phyloP scores from a whole-genome alignment of 2,888 invertebrate genomes.

The Lasiommata megera region DNA sequence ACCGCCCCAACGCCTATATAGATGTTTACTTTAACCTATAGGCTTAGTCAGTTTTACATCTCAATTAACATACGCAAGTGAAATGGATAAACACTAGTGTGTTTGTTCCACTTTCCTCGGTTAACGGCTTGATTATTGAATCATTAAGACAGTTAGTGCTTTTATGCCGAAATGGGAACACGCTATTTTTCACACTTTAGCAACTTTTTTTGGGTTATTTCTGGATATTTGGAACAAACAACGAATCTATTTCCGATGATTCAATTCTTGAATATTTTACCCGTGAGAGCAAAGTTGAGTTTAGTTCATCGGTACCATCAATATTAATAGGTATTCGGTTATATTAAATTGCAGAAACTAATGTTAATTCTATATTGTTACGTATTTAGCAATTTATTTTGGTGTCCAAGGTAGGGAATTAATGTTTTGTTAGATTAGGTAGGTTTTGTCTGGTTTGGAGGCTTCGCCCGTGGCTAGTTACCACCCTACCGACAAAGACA shows the following conservation, averaged over 20 bases:
- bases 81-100: constrained; percentile 30
- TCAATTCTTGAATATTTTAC: neutral
- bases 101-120: constrained; percentile 35
- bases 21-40: neutral
- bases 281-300: no score
- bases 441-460: no score
- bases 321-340: no score
- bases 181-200: constrained; percentile 18
- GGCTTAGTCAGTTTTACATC: constrained; percentile 20
- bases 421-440: no score
- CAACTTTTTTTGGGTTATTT: constrained; percentile 1
- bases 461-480: no score
- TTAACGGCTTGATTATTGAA: constrained; percentile 43
- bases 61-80: constrained; percentile 30
- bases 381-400: no score
- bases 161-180: constrained; percentile 14
- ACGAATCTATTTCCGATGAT: neutral
- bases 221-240: neutral
- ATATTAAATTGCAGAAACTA: no score
- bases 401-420: no score
- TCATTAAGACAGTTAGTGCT: constrained; percentile 41
- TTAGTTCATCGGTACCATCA: no score
- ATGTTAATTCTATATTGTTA: no score
- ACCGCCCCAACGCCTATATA: no score
- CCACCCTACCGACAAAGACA: no score